Conservation (phyloP, 2,888 invertebrate genomes). For the Globia sparganii region DNA sequence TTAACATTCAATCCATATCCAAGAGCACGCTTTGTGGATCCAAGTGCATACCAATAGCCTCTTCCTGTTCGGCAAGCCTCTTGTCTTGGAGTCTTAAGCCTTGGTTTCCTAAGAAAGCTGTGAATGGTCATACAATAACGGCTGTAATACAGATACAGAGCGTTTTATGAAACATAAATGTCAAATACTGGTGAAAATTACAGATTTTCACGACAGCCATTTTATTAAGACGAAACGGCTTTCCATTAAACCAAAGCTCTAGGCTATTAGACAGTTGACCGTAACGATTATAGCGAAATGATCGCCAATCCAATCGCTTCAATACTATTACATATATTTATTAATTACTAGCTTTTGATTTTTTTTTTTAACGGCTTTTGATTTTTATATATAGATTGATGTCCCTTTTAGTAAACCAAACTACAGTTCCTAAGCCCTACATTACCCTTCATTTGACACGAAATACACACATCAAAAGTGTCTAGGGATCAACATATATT, state of each 20-base stretch:
- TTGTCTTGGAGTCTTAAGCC: not conserved
- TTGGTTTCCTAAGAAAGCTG: not conserved
- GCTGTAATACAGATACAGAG: not conserved
- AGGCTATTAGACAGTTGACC: not conserved
- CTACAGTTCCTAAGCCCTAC: not conserved
- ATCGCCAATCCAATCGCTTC: not conserved
- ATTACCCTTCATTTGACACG: conserved; percentile 38
- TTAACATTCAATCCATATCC: not conserved
- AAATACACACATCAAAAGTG: too few relatives aligned
- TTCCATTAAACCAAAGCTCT: not conserved
- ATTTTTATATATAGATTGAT: too few relatives aligned
- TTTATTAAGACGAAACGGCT: too few relatives aligned
- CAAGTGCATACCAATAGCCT: not conserved
- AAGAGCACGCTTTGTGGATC: not conserved
- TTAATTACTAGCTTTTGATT: not conserved
- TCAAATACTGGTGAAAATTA: not conserved
- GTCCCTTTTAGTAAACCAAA: not conserved
- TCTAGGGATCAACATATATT: too few relatives aligned
- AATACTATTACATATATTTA: not conserved
- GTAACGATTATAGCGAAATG: not conserved
- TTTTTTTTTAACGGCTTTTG: too few relatives aligned
- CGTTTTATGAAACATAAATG: not conserved
- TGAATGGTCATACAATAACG: not conserved
- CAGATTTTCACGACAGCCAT: not conserved
- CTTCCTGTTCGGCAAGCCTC: not conserved